These are phyloP conservation scores for Neria commutata DNA, from an alignment of 2,888 invertebrate species.

Conservation along the genomic window DNA sequence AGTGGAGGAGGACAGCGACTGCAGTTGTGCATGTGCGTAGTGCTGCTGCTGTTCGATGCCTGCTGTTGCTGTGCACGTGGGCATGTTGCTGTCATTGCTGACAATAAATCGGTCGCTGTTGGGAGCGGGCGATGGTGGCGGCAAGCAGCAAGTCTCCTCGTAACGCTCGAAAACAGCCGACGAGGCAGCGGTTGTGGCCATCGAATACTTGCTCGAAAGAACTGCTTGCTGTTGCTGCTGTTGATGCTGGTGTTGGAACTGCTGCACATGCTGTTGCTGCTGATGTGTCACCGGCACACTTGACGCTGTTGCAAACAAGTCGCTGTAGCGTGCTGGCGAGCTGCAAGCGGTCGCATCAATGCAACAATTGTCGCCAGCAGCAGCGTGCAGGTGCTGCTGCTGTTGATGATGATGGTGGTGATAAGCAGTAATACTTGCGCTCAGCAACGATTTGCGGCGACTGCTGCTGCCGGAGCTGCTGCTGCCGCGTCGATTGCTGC, in stretches of 20 bases:
- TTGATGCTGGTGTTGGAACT: too few relatives aligned
- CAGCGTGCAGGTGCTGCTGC: too few relatives aligned
- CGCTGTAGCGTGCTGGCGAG: too few relatives aligned
- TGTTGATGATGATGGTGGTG: slow-evolving; percentile 37
- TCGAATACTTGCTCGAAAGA: too few relatives aligned
- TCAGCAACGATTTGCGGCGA: slow-evolving; percentile 51
- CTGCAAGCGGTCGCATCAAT: too few relatives aligned
- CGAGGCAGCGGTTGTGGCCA: too few relatives aligned
- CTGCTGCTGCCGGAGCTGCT: neutral
- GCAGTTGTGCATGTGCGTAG: slow-evolving; percentile 21
- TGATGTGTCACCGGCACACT: too few relatives aligned
- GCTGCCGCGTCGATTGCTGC: neutral
- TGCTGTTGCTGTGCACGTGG: slow-evolving; percentile 25
- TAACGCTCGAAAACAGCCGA: too few relatives aligned
- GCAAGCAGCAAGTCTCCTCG: slow-evolving; percentile 56
- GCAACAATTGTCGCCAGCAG: too few relatives aligned
- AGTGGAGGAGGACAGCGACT: slow-evolving; percentile 30
- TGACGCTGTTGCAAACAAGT: too few relatives aligned
- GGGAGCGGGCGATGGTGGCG: slow-evolving; percentile 62
- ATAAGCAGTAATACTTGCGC: slow-evolving; percentile 44
- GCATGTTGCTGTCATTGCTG: slow-evolving; percentile 22
- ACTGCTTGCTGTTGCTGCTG: too few relatives aligned
- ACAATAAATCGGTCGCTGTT: slow-evolving; percentile 57
- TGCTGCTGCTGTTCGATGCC: slow-evolving; percentile 25
- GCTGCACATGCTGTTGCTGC: too few relatives aligned